Conservation (phyloP, 2,888 invertebrate species). For the Tipula helvola region DNA sequence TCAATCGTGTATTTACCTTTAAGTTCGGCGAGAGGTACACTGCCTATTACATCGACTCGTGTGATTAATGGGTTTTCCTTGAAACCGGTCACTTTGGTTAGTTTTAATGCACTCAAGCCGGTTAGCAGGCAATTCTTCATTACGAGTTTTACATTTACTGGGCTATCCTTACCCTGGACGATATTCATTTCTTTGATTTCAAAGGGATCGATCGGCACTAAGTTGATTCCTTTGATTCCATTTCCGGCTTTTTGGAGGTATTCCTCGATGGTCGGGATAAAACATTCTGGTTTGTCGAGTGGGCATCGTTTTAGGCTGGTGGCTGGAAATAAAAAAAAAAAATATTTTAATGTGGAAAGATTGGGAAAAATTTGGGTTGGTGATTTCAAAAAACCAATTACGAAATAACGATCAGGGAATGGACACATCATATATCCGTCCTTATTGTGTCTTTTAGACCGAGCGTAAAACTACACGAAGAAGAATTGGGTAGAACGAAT, state of each 20-base stretch:
- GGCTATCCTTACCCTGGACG: constrained; percentile 27
- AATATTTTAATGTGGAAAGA: not conserved
- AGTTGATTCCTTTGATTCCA: constrained; percentile 18
- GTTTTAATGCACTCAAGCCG: constrained; percentile 7
- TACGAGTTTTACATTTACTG: constrained; percentile 27
- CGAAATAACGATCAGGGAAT: too few species aligned
- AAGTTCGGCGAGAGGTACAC: constrained; percentile 15
- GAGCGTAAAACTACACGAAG: too few species aligned
- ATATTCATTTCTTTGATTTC: constrained; percentile 22
- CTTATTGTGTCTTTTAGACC: too few species aligned
- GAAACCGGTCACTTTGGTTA: constrained; percentile 20
- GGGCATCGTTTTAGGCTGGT: constrained; percentile 20
- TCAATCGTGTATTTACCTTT: constrained; percentile 31
- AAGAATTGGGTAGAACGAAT: too few species aligned
- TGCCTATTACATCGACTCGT: constrained; percentile 19
- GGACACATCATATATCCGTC: too few species aligned
- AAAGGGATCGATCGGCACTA: constrained; percentile 21
- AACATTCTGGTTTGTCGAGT: constrained; percentile 20
- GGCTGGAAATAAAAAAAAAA: constrained; percentile 16
- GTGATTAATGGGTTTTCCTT: constrained; percentile 20
- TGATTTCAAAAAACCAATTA: too few species aligned
- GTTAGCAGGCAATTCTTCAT: constrained; percentile 21
- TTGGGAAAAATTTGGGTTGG: too few species aligned
- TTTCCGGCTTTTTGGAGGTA: constrained; percentile 10
- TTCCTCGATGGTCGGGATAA: constrained; percentile 15